These are phyloP conservation scores for Neomorphus geoffroyi DNA, from an alignment of 2,797 vertebrate species.

Conservation along the genomic window DNA sequence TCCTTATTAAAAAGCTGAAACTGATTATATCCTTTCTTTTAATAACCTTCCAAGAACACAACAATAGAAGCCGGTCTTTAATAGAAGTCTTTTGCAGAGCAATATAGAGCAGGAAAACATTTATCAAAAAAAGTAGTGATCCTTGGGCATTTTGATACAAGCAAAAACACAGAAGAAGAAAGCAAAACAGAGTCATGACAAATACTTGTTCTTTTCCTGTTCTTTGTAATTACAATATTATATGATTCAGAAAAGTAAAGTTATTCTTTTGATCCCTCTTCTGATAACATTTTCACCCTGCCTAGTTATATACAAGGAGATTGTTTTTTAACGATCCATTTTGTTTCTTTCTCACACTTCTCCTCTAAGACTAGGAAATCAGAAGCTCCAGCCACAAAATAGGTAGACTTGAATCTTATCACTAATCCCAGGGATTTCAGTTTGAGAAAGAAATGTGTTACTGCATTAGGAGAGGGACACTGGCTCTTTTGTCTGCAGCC, in stretches of 20 bases:
- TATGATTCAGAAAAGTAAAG: background rate
- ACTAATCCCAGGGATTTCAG: background rate
- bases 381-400: background rate
- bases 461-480: background rate
- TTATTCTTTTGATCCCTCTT: background rate
- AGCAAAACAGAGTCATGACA: background rate
- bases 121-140: background rate
- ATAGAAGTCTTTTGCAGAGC: background rate
- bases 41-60: background rate
- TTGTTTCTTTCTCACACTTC: background rate
- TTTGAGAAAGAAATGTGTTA: background rate
- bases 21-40: background rate
- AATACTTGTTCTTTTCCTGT: background rate
- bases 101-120: background rate
- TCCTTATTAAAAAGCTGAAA: background rate
- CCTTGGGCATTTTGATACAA: background rate
- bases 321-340: background rate
- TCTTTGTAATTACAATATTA: background rate
- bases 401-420: background rate
- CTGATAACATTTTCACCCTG: background rate
- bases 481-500: background rate
- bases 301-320: background rate
- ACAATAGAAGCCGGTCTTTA: background rate
- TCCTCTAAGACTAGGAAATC: background rate
- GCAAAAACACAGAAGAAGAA: background rate